A percentile compares a stretch with the other conserved stretches of the same genome.
These are phyloP conservation scores for Theocolax elegans DNA, from an alignment of 1,140 invertebrate species.

Conservation along the genomic window DNA sequence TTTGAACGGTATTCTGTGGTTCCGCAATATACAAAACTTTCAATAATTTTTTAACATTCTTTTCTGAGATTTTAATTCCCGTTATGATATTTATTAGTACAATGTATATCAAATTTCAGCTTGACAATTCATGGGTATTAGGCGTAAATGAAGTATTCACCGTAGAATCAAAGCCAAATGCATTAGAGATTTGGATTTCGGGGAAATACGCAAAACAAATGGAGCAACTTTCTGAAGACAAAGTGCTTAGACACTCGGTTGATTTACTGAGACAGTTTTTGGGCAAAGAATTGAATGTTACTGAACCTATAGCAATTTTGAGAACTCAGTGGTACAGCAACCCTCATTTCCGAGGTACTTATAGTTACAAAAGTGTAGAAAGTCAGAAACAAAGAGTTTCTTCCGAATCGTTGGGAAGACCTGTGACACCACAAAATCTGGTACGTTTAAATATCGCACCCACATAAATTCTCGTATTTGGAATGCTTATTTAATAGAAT, in stretches of 20 bases:
- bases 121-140: slow-evolving; percentile 65
- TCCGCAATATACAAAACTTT: no score
- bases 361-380: slow-evolving; percentile 74
- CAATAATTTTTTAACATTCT: background rate
- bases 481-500: no score
- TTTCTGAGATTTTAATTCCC: background rate
- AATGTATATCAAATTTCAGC: no score
- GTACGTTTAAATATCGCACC: no score
- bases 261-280: slow-evolving; percentile 62
- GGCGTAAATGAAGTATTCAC: slow-evolving; percentile 73
- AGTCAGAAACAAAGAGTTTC: slow-evolving; percentile 44
- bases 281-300: slow-evolving; percentile 64
- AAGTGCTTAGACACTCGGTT: slow-evolving; percentile 60
- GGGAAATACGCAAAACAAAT: slow-evolving; percentile 68
- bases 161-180: slow-evolving; percentile 72
- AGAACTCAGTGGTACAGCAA: slow-evolving; percentile 77
- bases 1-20: no score
- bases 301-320: slow-evolving; percentile 54
- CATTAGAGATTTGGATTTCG: slow-evolving; percentile 73
- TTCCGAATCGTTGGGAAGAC: slow-evolving; percentile 41
- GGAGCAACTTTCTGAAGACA: slow-evolving; percentile 66
- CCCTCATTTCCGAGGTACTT: slow-evolving; percentile 74
- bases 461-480: no score
- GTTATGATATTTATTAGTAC: no score
- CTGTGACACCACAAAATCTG: slow-evolving; percentile 44